Evolutionary conservation across 1,140 invertebrate species (phyloP).

Genomic region (Pentalonia nigronervosa): DNA sequence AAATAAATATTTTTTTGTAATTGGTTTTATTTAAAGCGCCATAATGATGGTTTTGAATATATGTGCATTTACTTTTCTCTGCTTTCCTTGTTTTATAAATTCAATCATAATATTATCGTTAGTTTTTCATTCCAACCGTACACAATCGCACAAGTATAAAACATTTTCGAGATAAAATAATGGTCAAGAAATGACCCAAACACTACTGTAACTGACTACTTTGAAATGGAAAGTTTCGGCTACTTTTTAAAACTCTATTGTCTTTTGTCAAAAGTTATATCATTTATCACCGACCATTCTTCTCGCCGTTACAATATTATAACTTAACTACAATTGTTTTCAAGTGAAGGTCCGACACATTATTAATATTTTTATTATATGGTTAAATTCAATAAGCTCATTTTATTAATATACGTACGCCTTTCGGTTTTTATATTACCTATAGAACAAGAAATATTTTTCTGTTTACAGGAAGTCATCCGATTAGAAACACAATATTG

Average conservation of each 20-base stretch:
- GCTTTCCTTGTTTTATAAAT: neutral
- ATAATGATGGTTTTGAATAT: neutral
- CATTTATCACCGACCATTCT: neutral
- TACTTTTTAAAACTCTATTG: conserved; percentile 33
- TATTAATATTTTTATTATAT: neutral
- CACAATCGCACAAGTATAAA: neutral
- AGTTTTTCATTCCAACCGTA: neutral
- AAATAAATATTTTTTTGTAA: neutral
- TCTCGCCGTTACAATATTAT: neutral
- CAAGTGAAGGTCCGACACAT: too few species aligned
- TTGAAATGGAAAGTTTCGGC: neutral
- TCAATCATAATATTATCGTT: neutral
- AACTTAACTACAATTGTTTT: neutral
- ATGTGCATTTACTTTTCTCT: neutral
- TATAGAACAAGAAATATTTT: neutral
- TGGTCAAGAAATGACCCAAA: neutral
- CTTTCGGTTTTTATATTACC: neutral
- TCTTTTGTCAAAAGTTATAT: conserved; percentile 20
- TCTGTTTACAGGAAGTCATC: conserved; percentile 79
- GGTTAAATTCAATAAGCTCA: neutral
- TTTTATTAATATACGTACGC: neutral
- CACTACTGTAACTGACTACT: neutral
- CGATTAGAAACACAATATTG: conserved; percentile 92
- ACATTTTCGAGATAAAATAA: conserved; percentile 2
- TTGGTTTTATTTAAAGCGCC: neutral